Evolutionary conservation across 1,140 invertebrate genomes (phyloP).

Genomic region (Branchinecta lindahli): DNA sequence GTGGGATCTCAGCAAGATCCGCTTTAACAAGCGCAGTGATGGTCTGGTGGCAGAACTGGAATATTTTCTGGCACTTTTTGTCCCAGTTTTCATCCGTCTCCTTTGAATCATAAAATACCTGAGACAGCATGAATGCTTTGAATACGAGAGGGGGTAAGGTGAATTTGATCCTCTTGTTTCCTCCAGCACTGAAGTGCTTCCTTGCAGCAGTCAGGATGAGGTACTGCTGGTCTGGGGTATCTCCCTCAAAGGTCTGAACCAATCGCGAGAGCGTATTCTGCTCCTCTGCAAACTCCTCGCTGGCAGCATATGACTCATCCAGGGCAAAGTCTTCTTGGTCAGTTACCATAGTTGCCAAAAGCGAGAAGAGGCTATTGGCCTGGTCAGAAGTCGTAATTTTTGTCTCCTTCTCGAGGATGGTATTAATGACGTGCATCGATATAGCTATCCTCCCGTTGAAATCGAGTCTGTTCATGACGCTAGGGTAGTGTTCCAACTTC

Average conservation of each 20-base stretch:
- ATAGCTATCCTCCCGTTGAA: conserved; percentile 72
- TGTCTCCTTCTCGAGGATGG: conserved; percentile 75
- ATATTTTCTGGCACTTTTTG: conserved; percentile 94
- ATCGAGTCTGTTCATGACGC: conserved; percentile 73
- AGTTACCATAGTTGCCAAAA: conserved; percentile 68
- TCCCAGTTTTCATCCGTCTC: conserved; percentile 92
- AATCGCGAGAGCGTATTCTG: conserved; percentile 69
- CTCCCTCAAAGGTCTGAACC: conserved; percentile 65
- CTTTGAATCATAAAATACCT: conserved; percentile 56
- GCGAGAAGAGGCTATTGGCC: conserved; percentile 32
- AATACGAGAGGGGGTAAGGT: conserved; percentile 94
- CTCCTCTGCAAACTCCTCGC: conserved; percentile 92
- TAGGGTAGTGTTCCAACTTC: conserved; percentile 60
- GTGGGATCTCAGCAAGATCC: conserved; percentile 76
- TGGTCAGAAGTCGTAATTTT: conserved; percentile 71
- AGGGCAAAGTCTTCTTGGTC: conserved; percentile 64
- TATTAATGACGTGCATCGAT: conserved; percentile 70
- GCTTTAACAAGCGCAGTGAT: conserved; percentile 85
- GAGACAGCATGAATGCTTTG: conserved; percentile 77
- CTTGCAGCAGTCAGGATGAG: conserved; percentile 70
- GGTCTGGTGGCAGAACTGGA: conserved; percentile 91
- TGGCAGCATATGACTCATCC: conserved; percentile 46
- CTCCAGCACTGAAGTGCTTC: conserved; percentile 76
- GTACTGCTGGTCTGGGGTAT: conserved; percentile 76
- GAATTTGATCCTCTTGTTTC: conserved; percentile 68